Percentiles rank a stretch among this genome's conserved stretches.
phyloP scores from a whole-genome alignment of 2,113 vertebrate genomes.

The Nycticorax nycticorax region DNA sequence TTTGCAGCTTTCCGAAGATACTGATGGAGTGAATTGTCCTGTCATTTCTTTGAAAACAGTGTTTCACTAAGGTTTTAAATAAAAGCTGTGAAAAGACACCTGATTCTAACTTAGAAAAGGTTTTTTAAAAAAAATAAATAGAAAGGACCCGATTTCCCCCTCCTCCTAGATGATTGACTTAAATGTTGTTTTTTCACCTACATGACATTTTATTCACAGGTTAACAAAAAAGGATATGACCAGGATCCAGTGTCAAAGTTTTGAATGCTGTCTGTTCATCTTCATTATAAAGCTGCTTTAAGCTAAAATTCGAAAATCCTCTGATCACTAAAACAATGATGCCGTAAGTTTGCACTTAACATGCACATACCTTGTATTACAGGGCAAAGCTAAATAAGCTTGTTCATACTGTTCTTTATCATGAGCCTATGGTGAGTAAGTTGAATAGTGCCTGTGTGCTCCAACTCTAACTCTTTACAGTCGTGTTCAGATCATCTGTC shows the following conservation, averaged over 20 bases:
- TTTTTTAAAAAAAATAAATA: neutral
- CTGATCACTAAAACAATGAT: neutral
- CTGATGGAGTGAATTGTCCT: neutral
- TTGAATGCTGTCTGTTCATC: neutral
- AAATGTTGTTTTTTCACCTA: neutral
- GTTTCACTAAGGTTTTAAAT: neutral
- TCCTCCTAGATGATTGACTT: neutral
- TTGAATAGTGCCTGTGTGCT: neutral
- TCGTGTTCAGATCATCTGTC: neutral
- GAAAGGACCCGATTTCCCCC: rapidly evolving
- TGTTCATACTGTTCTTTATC: neutral
- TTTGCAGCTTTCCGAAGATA: neutral
- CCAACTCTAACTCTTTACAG: neutral
- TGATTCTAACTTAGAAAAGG: neutral
- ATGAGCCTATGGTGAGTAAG: neutral
- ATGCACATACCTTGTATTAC: neutral
- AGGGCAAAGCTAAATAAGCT: neutral
- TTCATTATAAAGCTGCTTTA: neutral
- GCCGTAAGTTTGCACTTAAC: neutral
- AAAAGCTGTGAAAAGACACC: neutral
- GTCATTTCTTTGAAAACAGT: neutral
- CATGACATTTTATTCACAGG: neutral
- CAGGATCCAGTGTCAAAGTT: neutral
- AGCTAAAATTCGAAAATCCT: neutral
- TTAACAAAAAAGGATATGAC: neutral